Conservation (phyloP, 2,113 vertebrate genomes). For the Callionymus lyra region DNA sequence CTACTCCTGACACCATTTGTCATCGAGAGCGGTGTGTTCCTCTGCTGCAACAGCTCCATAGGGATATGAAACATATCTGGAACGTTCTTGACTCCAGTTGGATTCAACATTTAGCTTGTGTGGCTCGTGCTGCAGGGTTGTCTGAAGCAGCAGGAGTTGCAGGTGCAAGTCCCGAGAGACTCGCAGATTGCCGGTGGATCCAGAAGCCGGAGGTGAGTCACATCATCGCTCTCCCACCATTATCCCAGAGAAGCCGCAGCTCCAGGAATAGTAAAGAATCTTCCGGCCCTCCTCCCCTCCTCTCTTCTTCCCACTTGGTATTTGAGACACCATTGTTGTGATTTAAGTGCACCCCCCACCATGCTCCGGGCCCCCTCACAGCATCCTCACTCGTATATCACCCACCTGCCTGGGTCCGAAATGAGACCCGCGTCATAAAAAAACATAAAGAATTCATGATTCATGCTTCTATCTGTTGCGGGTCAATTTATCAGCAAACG, state of each 20-base stretch:
- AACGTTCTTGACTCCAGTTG: no score
- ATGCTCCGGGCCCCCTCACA: not conserved
- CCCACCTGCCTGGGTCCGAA: slow-evolving; percentile 8
- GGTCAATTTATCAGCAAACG: no score
- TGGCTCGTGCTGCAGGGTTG: not conserved
- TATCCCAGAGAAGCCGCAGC: slow-evolving; percentile 4
- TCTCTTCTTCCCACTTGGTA: slow-evolving; percentile 16
- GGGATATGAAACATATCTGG: no score
- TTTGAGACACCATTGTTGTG: slow-evolving; percentile 27
- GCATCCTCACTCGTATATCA: slow-evolving; percentile 2
- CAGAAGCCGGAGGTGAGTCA: slow-evolving; percentile 20
- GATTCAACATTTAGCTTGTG: not conserved
- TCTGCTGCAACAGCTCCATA: no score
- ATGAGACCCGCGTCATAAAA: not conserved
- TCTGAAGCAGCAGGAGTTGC: slow-evolving; percentile 1
- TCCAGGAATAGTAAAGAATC: slow-evolving; percentile 38
- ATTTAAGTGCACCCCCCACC: slow-evolving; percentile 9
- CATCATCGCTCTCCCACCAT: slow-evolving; percentile 10
- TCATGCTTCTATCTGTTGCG: no score
- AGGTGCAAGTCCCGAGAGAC: slow-evolving; percentile 1
- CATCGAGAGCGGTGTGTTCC: no score
- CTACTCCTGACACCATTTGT: no score
- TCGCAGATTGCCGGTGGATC: slow-evolving; percentile 6
- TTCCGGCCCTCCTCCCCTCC: slow-evolving; percentile 2
- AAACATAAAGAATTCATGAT: not conserved